Evolutionary conservation across 2,797 vertebrate species (phyloP), one percentile per base, ranked within the genome.

Genomic region (Phrynocephalus forsythii): DNA sequence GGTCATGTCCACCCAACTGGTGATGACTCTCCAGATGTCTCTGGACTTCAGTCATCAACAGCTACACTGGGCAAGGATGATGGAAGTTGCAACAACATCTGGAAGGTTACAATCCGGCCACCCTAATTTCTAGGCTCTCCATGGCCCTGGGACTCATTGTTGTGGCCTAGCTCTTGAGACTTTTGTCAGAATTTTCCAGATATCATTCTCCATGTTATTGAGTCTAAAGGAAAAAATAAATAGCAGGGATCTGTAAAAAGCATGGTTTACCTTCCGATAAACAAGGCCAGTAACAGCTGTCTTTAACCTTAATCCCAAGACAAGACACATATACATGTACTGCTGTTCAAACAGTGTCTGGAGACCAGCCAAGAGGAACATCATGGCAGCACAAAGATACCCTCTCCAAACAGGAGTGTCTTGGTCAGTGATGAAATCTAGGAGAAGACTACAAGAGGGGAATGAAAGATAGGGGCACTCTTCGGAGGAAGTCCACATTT

Each of bases 321-420:
- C 96, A 92, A 98, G 98, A 94, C 98, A 97, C 68, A 96, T 94
- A 93, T 99, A 99, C 97, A 99, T 98, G 84, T 98, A 97, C 80
- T 97, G 98, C 69, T 99, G 99, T 93, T 98, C 98, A 88, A 98
- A 98, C 66, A 99, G 95, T 0, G 98, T 98, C 96, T 99, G 98
- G 33, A 99, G 97, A 81, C 98, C 98, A 85, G 98, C 98, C 2
- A 98, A 94, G 75, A 98, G 92, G 96, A 99, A 98, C 96, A 99
- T 96, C 26, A 98, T 91, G 0, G 95, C 94, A 9, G 98, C 98
- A 1, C 97, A 98, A 95, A 99, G 96, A 91, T 98, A 98, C 88
- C 98, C 98, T 71, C 98, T 97, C 99, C 98, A 99, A 89, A 95
- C 88, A 0, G 98, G 98, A 66, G 97, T 96, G 0, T 97, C 94